Conservation (phyloP, 2,888 invertebrate species). For the Lypha dubia region DNA sequence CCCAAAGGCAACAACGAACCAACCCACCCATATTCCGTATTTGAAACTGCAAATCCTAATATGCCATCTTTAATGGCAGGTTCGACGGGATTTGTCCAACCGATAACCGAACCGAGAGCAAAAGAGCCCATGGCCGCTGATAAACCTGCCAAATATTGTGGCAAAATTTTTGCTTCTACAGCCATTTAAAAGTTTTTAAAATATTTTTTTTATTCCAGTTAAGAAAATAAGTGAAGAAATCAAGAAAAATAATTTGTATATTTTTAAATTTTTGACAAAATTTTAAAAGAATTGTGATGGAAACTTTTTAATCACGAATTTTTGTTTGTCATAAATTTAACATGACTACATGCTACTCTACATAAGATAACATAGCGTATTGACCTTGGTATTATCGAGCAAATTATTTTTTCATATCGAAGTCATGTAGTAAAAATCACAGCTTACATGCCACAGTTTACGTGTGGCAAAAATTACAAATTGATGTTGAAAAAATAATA, state of each 20-base stretch:
- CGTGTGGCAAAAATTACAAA: too few species aligned
- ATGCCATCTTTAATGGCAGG: slow-evolving; percentile 32
- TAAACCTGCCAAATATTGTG: slow-evolving; percentile 82
- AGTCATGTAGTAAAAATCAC: too few species aligned
- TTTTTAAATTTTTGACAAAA: not conserved
- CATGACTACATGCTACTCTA: too few species aligned
- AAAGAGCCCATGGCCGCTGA: slow-evolving; percentile 90
- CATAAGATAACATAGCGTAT: too few species aligned
- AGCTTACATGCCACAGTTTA: too few species aligned
- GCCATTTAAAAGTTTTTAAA: slow-evolving; percentile 55
- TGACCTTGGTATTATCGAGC: too few species aligned
- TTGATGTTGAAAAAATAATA: too few species aligned
- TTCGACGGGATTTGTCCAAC: slow-evolving; percentile 90
- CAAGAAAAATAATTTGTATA: not conserved
- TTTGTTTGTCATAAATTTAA: too few species aligned
- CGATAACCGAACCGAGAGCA: slow-evolving; percentile 89
- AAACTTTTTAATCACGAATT: not conserved
- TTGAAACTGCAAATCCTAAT: slow-evolving; percentile 84
- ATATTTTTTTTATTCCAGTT: not conserved
- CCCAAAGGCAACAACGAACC: slow-evolving; percentile 89
- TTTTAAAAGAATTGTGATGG: slow-evolving; percentile 7
- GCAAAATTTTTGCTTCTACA: slow-evolving; percentile 74
- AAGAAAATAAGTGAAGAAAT: not conserved
- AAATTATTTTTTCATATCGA: too few species aligned
- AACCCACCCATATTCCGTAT: slow-evolving; percentile 87